phyloP scores from a whole-genome alignment of 2,797 vertebrate species.

The Myripristis jacobus region DNA sequence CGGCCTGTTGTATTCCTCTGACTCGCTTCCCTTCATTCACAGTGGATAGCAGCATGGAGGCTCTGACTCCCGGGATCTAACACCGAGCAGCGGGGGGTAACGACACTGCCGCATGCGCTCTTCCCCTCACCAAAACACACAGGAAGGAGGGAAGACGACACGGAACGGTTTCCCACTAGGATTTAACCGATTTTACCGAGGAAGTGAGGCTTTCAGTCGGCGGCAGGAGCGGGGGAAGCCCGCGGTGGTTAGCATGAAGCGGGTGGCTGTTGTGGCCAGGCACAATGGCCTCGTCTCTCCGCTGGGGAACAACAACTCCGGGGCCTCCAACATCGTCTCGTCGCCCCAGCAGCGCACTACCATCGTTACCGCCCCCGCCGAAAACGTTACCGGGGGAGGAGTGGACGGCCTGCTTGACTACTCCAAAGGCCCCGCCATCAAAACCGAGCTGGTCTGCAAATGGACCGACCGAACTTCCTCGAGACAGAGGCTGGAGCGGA shows the following conservation, averaged over 20 bases:
- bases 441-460: constrained; percentile 96
- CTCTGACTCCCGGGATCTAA: constrained; percentile 73
- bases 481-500: constrained; percentile 76
- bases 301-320: constrained; percentile 84
- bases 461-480: constrained; percentile 88
- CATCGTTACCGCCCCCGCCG: constrained; percentile 33
- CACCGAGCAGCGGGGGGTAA: constrained; percentile 74
- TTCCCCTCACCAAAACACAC: constrained; percentile 51
- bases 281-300: constrained; percentile 85
- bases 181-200: constrained; percentile 34
- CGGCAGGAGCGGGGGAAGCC: constrained; percentile 64
- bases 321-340: constrained; percentile 78
- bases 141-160: constrained; percentile 47
- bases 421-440: constrained; percentile 86
- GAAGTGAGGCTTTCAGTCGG: constrained; percentile 41
- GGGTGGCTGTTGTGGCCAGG: constrained; percentile 75
- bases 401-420: constrained; percentile 76
- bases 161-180: constrained; percentile 28
- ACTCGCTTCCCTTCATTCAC: constrained; percentile 78
- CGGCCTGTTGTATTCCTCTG: constrained; percentile 68
- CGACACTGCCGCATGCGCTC: constrained; percentile 75
- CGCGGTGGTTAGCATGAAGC: constrained; percentile 79
- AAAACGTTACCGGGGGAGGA: constrained; percentile 45
- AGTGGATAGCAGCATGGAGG: constrained; percentile 80
- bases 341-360: constrained; percentile 58